phyloP scores from a whole-genome alignment of 2,797 vertebrate species.

The Xyrichtys novacula region DNA sequence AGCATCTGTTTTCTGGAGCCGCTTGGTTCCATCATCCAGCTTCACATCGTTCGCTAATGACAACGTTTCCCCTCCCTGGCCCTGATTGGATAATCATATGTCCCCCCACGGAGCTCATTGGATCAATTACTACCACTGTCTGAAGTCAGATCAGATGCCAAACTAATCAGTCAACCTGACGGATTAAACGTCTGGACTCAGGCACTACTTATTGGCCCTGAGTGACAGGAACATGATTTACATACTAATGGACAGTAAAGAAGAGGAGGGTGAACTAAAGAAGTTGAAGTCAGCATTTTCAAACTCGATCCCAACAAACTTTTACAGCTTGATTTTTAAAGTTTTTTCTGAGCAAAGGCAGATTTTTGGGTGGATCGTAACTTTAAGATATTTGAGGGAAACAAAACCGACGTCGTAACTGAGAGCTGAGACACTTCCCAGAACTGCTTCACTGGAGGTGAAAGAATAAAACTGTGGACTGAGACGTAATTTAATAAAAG shows the following conservation, averaged over 20 bases:
- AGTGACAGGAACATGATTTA: not conserved
- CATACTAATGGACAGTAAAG: not conserved
- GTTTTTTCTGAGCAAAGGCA: not conserved
- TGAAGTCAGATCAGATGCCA: not conserved
- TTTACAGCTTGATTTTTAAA: not conserved
- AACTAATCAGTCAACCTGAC: not conserved
- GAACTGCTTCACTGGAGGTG: conserved; percentile 52
- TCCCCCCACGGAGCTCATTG: not conserved
- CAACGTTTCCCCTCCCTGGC: not conserved
- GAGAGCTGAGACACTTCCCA: conserved; percentile 36
- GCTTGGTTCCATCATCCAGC: not conserved
- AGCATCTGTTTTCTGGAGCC: not conserved
- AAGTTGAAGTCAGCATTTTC: not conserved
- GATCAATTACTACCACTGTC: not conserved
- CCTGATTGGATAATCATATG: not conserved
- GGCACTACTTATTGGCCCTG: not conserved
- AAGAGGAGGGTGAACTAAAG: not conserved
- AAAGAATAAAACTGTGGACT: conserved; percentile 47
- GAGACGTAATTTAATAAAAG: conserved; percentile 59
- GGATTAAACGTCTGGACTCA: not conserved
- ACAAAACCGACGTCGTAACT: conserved; percentile 28
- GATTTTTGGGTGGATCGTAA: not conserved
- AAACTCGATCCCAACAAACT: not conserved
- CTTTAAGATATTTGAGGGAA: conserved; percentile 51
- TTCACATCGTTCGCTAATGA: not conserved